Conservation (phyloP, 2,797 vertebrate genomes). For the Pseudochromis fuscus region DNA sequence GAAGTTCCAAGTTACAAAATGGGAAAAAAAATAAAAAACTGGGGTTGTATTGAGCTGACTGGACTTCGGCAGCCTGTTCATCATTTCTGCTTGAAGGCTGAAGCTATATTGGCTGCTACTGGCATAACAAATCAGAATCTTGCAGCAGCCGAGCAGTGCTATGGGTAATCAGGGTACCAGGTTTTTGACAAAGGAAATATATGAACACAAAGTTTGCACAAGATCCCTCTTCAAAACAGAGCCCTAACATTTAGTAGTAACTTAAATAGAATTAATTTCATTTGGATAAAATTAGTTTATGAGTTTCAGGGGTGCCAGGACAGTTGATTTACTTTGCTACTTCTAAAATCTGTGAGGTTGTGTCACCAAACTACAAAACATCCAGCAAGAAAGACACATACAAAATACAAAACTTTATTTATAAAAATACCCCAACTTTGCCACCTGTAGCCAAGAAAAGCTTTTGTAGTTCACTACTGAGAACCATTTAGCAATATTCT, state of each 20-base stretch:
- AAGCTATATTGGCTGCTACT: background rate
- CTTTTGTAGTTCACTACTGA: background rate
- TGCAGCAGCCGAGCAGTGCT: background rate
- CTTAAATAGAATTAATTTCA: background rate
- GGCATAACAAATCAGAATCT: background rate
- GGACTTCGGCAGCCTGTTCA: background rate
- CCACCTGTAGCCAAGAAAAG: background rate
- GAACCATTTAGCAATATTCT: background rate
- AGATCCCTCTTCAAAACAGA: background rate
- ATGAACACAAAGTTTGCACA: background rate
- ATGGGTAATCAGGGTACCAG: background rate
- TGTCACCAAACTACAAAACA: constrained; percentile 5
- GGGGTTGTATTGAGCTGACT: background rate
- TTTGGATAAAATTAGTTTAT: background rate
- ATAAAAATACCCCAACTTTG: constrained; percentile 31
- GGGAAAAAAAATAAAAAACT: background rate
- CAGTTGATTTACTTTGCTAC: background rate
- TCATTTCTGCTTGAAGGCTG: background rate
- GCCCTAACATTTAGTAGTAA: background rate
- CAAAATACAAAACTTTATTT: constrained; percentile 68
- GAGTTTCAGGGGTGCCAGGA: background rate
- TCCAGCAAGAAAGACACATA: background rate
- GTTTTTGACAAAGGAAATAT: background rate
- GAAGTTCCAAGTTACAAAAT: constrained; percentile 8
- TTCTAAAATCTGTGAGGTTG: background rate